These are phyloP conservation scores for Lasiurus cinereus DNA, from an alignment of 2,113 vertebrate genomes.

Conservation along the genomic window DNA sequence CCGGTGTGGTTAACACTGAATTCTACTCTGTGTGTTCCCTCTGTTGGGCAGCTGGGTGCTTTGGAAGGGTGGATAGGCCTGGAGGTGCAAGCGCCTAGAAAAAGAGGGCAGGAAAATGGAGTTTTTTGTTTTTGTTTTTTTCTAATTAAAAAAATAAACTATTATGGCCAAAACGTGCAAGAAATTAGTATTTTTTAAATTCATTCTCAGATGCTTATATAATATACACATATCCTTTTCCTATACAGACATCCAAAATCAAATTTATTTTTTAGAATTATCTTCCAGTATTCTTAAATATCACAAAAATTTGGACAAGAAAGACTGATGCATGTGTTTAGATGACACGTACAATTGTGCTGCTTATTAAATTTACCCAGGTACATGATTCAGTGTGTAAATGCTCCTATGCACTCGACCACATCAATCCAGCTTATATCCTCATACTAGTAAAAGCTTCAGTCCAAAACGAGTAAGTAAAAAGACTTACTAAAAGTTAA, in stretches of 20 bases:
- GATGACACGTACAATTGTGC: background rate
- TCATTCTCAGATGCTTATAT: constrained; percentile 9
- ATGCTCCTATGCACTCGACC: background rate
- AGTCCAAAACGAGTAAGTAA: background rate
- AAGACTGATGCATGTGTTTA: background rate
- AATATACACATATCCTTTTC: background rate
- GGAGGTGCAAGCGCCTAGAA: constrained; percentile 83
- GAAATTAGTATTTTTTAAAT: constrained; percentile 14
- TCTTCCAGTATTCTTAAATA: constrained; percentile 51
- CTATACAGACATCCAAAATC: constrained; percentile 15
- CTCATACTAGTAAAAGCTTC: background rate
- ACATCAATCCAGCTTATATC: background rate
- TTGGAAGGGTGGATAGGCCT: constrained; percentile 84
- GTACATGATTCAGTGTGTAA: constrained; percentile 16
- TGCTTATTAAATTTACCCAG: constrained; percentile 16
- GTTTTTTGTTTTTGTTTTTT: background rate
- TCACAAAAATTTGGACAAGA: constrained; percentile 36
- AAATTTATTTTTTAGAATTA: constrained; percentile 50
- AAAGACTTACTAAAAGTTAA: constrained; percentile 29
- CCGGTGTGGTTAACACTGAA: constrained; percentile 85
- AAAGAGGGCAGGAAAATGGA: constrained; percentile 43
- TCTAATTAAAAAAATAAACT: constrained; percentile 20
- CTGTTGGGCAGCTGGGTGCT: constrained; percentile 78
- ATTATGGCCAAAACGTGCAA: background rate
- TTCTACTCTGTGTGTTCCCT: constrained; percentile 90